These are phyloP conservation scores for Umimayanthus chanpuru DNA, from an alignment of 92 coral and sea anemone species.

Conservation along the genomic window DNA sequence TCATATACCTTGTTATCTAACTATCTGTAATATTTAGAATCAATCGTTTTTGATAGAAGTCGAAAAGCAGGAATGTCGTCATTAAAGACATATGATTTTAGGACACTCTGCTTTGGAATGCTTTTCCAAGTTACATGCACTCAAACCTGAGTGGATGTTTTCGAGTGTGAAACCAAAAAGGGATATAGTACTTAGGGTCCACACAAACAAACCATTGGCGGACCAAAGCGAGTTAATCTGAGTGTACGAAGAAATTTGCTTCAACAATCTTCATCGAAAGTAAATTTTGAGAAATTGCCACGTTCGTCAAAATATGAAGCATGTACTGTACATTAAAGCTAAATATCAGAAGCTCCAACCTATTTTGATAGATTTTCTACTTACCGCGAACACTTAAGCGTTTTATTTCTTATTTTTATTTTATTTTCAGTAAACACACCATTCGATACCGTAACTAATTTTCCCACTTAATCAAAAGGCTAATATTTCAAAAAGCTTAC, in stretches of 20 bases:
- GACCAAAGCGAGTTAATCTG: neutral
- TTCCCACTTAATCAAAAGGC: neutral
- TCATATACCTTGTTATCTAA: neutral
- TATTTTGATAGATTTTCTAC: neutral
- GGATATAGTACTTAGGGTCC: neutral
- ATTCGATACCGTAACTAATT: neutral
- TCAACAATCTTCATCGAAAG: neutral
- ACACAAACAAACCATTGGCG: neutral
- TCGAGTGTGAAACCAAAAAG: neutral
- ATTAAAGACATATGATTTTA: neutral
- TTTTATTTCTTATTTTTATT: neutral
- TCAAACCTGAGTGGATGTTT: neutral
- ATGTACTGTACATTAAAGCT: neutral
- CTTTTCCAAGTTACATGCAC: neutral
- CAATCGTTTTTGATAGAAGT: constrained; percentile 2
- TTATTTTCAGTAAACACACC: neutral
- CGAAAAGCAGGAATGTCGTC: neutral
- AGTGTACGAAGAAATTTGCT: neutral
- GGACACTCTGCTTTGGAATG: neutral
- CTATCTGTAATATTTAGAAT: neutral
- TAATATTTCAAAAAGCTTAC: neutral
- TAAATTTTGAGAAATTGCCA: neutral
- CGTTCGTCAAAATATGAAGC: neutral
- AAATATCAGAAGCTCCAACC: neutral
- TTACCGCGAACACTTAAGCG: neutral